These are phyloP conservation scores for Mayetiola destructor DNA, from an alignment of 2,888 invertebrate species.

Conservation along the genomic window DNA sequence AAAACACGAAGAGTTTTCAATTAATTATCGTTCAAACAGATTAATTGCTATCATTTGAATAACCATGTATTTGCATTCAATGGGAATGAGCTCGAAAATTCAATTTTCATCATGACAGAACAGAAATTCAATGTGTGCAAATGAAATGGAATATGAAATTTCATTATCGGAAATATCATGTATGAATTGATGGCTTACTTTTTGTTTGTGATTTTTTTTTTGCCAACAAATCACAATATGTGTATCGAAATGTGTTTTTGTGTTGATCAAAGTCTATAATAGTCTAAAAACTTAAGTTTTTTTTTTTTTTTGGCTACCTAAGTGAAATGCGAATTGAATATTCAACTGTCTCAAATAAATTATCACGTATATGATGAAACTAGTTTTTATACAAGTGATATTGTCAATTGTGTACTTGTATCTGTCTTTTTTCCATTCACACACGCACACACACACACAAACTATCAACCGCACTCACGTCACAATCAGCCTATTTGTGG, in stretches of 20 bases:
- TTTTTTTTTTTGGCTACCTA: background rate
- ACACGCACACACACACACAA: background rate
- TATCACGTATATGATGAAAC: background rate
- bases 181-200: background rate
- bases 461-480: background rate
- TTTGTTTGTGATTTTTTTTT: background rate
- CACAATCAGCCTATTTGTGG: background rate
- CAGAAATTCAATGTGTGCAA: background rate
- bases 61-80: background rate
- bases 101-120: background rate
- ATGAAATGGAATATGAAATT: background rate
- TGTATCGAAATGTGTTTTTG: no score
- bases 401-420: slow-evolving; percentile 2
- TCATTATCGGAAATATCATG: background rate
- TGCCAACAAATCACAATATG: background rate
- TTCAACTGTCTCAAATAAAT: background rate
- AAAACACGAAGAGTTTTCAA: background rate
- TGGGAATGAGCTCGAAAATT: background rate
- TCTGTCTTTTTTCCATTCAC: background rate
- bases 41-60: background rate
- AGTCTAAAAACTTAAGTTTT: background rate
- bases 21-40: background rate
- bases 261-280: no score
- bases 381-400: slow-evolving; percentile 2
- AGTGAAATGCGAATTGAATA: background rate